Percentiles rank a stretch among this genome's conserved stretches.
Evolutionary conservation across 2,113 vertebrate species (phyloP).

Genomic region (Motacilla tschutschensis): DNA sequence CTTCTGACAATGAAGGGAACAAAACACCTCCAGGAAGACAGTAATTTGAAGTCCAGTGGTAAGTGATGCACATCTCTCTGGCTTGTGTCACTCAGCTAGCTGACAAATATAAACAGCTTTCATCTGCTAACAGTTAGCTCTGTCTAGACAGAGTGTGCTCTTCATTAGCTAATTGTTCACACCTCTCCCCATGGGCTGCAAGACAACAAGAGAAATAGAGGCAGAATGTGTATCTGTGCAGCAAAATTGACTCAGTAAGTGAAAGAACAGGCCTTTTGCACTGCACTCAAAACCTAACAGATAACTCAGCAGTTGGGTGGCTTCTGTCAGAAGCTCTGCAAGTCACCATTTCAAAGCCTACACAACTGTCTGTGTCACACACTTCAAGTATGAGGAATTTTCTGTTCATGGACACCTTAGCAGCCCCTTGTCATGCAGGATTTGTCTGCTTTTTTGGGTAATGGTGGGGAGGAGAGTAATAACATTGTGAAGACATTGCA

Average conservation of each 20-base stretch:
- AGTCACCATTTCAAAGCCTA: neutral
- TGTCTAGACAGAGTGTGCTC: slow-evolving; percentile 50
- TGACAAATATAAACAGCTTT: slow-evolving; percentile 1
- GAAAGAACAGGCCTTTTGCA: neutral
- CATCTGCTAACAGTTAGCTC: slow-evolving; percentile 40
- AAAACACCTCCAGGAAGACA: neutral
- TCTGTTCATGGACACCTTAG: neutral
- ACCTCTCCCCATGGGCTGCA: slow-evolving; percentile 16
- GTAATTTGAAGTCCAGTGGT: neutral
- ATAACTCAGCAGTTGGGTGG: neutral
- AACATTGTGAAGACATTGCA: neutral
- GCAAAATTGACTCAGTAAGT: neutral
- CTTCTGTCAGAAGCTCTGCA: neutral
- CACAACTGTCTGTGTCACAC: neutral
- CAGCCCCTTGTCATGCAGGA: neutral
- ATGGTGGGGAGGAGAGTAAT: neutral
- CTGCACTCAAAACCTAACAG: neutral
- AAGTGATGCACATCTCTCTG: neutral
- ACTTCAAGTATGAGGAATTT: neutral
- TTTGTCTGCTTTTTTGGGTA: neutral
- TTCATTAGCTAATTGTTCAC: slow-evolving; percentile 37
- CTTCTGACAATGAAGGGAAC: neutral
- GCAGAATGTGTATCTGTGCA: neutral
- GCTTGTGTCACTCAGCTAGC: neutral
- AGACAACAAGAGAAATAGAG: neutral